These are phyloP conservation scores for Sarcophaga carnaria DNA, from an alignment of 2,888 invertebrate species.

Conservation along the genomic window DNA sequence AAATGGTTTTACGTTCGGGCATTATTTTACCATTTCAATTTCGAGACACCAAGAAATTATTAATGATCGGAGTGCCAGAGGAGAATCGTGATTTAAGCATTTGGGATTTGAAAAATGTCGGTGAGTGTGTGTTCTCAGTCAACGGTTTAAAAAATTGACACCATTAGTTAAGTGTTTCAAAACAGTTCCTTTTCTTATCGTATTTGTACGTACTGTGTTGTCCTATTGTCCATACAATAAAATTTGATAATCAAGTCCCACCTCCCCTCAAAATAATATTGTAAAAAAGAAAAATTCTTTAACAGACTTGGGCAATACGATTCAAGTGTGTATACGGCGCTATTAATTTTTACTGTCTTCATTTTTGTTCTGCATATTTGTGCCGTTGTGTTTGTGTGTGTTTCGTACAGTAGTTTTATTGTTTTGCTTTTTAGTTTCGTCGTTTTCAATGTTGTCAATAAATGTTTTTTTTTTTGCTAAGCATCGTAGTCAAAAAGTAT, in stretches of 20 bases:
- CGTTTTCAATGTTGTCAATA: slow-evolving; percentile 40
- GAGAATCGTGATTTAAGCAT: slow-evolving; percentile 77
- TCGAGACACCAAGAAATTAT: slow-evolving; percentile 78
- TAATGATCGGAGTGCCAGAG: slow-evolving; percentile 77
- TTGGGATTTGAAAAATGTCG: slow-evolving; percentile 79
- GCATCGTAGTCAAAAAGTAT: neutral
- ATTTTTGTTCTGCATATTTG: slow-evolving; percentile 53
- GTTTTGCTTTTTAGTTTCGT: slow-evolving; percentile 34
- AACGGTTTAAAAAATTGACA: neutral
- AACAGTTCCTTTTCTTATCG: neutral
- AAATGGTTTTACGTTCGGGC: slow-evolving; percentile 79
- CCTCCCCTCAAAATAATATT: slow-evolving; percentile 6
- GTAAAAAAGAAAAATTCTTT: slow-evolving; percentile 17
- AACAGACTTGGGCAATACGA: slow-evolving; percentile 47
- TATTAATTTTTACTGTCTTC: slow-evolving; percentile 65
- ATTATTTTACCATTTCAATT: slow-evolving; percentile 80
- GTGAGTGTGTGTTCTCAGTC: slow-evolving; percentile 71
- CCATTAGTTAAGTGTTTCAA: neutral
- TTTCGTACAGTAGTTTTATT: slow-evolving; percentile 51
- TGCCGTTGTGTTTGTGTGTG: slow-evolving; percentile 1
- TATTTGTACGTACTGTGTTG: neutral
- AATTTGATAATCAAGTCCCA: slow-evolving; percentile 22
- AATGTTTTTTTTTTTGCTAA: neutral
- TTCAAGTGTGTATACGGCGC: slow-evolving; percentile 68
- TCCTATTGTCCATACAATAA: slow-evolving; percentile 11